Conservation (phyloP, 2,888 invertebrate genomes). For the Spilosoma lubricipeda region DNA sequence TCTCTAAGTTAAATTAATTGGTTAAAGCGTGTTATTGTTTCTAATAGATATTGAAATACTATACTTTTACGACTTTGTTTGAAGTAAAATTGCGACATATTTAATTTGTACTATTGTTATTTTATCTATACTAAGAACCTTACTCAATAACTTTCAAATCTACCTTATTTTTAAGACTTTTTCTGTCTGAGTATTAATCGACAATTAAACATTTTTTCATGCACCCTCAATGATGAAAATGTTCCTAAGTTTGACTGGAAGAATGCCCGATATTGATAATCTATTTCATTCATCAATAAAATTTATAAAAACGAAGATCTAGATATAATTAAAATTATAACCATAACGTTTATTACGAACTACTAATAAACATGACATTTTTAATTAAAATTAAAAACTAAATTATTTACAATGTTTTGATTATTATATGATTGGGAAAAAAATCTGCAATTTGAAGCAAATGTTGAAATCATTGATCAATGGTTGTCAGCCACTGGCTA, state of each 20-base stretch:
- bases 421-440: neutral
- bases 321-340: neutral
- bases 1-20: conserved; percentile 2
- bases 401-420: neutral
- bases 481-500: conserved; percentile 62
- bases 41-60: neutral
- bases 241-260: no score
- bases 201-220: no score
- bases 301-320: no score
- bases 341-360: neutral
- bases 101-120: neutral
- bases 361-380: neutral
- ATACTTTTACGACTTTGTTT: neutral
- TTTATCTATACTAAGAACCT: no score
- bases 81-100: no score
- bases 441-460: conserved; percentile 11
- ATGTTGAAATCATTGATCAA: conserved; percentile 37
- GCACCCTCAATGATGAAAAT: no score
- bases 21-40: neutral
- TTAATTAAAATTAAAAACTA: neutral
- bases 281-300: no score
- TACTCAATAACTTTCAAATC: no score
- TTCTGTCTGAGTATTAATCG: no score
- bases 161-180: no score
- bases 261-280: no score